Evolutionary conservation across 1,140 invertebrate species (phyloP).

Genomic region (Teleogryllus occipitalis): DNA sequence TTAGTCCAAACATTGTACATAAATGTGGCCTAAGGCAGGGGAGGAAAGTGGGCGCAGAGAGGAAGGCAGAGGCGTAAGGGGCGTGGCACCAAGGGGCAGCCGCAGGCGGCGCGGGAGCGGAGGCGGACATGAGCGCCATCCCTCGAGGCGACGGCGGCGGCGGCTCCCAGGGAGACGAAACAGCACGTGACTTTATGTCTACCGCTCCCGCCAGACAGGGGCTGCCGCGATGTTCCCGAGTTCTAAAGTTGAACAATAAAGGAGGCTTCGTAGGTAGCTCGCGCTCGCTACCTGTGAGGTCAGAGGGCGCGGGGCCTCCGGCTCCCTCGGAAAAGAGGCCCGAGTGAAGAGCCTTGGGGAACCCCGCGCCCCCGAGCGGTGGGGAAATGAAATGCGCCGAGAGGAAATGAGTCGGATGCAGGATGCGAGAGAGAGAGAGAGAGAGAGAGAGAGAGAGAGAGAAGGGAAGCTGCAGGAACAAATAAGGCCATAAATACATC

Average conservation of each 20-base stretch:
- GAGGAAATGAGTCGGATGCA: background rate
- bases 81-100: too few relatives aligned
- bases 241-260: background rate
- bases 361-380: too few relatives aligned
- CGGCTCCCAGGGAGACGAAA: background rate
- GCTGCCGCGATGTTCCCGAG: background rate
- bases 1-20: too few relatives aligned
- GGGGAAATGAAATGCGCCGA: background rate
- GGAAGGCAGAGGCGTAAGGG: too few relatives aligned
- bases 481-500: slow-evolving; percentile 1
- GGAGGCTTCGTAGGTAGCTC: background rate
- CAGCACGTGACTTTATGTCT: background rate
- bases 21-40: too few relatives aligned
- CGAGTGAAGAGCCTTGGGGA: background rate
- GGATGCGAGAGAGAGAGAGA: background rate
- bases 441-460: background rate
- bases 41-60: too few relatives aligned
- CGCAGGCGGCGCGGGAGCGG: too few relatives aligned
- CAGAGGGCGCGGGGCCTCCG: too few relatives aligned
- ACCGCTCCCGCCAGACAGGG: too few relatives aligned
- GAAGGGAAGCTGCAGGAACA: background rate
- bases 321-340: background rate
- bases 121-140: too few relatives aligned
- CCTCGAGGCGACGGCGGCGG: too few relatives aligned
- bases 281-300: too few relatives aligned